Evolutionary conservation across 2,888 invertebrate genomes (phyloP).

Genomic region (Oxyscelio sp.): DNA sequence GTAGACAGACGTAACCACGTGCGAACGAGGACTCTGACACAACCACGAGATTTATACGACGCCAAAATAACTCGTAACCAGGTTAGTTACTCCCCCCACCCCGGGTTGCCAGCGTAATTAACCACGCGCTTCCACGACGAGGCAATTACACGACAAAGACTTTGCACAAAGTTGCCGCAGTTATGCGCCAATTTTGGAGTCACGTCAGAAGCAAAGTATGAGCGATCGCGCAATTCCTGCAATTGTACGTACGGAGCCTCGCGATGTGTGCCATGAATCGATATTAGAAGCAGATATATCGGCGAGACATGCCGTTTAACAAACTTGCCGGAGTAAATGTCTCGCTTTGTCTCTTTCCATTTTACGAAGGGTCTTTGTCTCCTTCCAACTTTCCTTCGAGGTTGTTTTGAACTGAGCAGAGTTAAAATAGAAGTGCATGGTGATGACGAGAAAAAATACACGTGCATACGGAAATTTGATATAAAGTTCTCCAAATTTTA

Average conservation of each 20-base stretch:
- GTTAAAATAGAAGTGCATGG: no score
- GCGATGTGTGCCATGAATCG: conserved; percentile 35
- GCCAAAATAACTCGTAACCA: conserved; percentile 31
- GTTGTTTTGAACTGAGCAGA: no score
- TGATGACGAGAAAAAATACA: no score
- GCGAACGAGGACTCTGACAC: conserved; percentile 10
- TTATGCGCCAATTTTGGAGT: neutral
- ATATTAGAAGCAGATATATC: conserved; percentile 24
- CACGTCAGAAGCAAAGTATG: no score
- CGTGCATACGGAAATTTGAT: no score
- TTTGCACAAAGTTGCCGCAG: neutral
- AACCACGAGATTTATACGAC: neutral
- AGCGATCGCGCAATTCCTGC: neutral
- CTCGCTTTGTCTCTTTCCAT: neutral
- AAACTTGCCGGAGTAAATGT: neutral
- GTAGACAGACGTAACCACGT: conserved; percentile 37
- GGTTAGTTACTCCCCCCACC: conserved; percentile 38
- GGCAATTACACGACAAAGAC: neutral
- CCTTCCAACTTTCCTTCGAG: neutral
- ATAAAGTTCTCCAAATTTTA: no score
- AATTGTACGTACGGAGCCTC: neutral
- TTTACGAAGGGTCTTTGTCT: neutral
- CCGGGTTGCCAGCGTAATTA: neutral
- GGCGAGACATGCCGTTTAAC: neutral
- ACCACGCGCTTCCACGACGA: neutral